These are phyloP conservation scores for Drosophila anomelani DNA, from an alignment of 2,888 invertebrate genomes.

Conservation along the genomic window DNA sequence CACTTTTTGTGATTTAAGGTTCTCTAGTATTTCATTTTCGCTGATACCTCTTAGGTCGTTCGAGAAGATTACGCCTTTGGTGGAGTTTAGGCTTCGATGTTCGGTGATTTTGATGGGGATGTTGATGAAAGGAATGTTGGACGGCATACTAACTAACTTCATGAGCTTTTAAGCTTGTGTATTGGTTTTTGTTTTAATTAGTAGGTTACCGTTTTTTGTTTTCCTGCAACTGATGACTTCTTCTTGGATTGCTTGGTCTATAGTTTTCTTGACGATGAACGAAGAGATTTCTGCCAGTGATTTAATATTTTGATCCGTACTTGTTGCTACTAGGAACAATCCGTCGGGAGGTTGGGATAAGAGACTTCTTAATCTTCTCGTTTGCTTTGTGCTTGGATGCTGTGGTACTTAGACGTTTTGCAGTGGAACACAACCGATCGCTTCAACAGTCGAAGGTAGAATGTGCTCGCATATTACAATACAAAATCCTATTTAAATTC, in stretches of 20 bases:
- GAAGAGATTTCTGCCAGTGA: neutral
- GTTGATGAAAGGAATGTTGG: no score
- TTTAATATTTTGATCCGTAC: neutral
- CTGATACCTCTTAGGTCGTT: neutral
- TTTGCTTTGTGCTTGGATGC: neutral
- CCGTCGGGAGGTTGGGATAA: neutral
- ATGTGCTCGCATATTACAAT: no score
- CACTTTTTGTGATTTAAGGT: neutral
- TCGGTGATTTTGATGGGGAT: no score
- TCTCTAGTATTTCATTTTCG: neutral
- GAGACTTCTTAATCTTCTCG: neutral
- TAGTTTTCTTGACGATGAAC: neutral
- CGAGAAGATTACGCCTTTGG: neutral
- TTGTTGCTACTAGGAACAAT: neutral
- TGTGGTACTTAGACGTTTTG: neutral
- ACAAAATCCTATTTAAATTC: no score
- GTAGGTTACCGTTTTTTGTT: neutral
- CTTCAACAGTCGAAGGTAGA: neutral
- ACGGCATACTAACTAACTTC: neutral
- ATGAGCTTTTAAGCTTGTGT: neutral
- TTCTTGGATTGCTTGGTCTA: neutral
- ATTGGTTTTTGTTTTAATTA: neutral
- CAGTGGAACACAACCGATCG: neutral
- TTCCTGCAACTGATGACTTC: neutral
- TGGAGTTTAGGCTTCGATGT: no score